Evolutionary conservation across 2,113 vertebrate genomes (phyloP).

Genomic region (Amphilophus citrinellus): DNA sequence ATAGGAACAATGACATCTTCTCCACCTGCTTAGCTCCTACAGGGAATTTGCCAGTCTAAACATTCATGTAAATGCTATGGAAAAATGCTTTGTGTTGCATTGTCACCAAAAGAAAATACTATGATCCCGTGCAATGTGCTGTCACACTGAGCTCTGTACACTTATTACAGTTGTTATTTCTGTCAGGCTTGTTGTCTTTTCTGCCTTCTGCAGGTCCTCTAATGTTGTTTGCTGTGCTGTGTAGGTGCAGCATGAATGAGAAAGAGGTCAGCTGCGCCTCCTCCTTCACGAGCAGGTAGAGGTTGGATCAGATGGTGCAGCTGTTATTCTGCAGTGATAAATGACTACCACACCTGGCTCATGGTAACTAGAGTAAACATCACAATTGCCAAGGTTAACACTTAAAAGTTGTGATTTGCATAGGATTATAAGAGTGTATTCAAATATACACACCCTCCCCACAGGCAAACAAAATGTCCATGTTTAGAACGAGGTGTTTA

Average conservation of each 20-base stretch:
- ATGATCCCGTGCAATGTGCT: conserved; percentile 11
- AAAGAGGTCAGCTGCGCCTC: conserved; percentile 15
- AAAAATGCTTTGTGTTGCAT: conserved; percentile 68
- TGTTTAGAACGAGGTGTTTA: conserved; percentile 31
- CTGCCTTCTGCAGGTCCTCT: background rate
- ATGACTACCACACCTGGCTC: conserved; percentile 65
- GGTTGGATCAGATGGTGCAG: conserved; percentile 41
- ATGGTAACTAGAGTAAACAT: conserved; percentile 59
- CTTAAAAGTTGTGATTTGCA: conserved; percentile 69
- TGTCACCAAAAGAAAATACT: conserved; percentile 61
- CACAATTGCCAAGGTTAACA: conserved; percentile 61
- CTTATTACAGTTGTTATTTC: conserved; percentile 43
- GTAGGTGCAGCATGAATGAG: background rate
- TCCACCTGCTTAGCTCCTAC: conserved; percentile 66
- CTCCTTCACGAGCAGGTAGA: background rate
- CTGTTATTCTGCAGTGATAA: conserved; percentile 49
- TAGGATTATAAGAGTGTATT: conserved; percentile 58
- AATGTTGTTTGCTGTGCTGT: background rate
- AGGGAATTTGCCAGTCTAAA: conserved; percentile 83
- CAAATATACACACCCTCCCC: conserved; percentile 50
- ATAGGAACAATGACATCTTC: conserved; percentile 60
- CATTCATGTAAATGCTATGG: conserved; percentile 84
- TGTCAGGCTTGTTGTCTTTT: conserved; percentile 39
- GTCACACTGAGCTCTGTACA: background rate
- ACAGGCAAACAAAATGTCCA: conserved; percentile 36